These are phyloP conservation scores for Drosophila repletoides DNA, from an alignment of 1,140 invertebrate genomes.

Conservation along the genomic window DNA sequence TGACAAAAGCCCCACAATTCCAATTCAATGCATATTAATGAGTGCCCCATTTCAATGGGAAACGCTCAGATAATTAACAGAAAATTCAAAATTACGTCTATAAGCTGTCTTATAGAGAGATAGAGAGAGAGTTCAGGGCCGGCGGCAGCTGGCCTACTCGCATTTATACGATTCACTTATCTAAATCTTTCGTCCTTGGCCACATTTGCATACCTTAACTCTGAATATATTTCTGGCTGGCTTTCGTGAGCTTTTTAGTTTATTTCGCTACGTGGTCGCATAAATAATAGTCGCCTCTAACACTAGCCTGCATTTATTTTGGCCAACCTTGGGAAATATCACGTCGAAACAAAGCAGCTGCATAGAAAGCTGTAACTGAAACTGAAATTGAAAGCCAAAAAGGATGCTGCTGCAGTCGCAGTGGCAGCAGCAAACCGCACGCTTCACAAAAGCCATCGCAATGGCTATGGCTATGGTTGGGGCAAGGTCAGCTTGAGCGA, in stretches of 20 bases:
- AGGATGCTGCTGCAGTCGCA: too few relatives aligned
- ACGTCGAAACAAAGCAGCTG: constrained; percentile 48
- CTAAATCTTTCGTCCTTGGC: constrained; percentile 38
- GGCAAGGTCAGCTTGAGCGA: constrained; percentile 40
- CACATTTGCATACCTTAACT: constrained; percentile 43
- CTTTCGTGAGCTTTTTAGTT: constrained; percentile 35
- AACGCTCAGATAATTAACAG: constrained; percentile 5
- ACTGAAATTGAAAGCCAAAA: constrained; percentile 35
- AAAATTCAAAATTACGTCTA: constrained; percentile 14
- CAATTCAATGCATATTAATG: constrained; percentile 73
- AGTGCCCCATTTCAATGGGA: constrained; percentile 26
- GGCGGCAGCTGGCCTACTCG: not conserved
- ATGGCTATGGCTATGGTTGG: not conserved
- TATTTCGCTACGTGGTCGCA: constrained; percentile 43
- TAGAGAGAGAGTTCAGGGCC: not conserved
- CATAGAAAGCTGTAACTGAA: constrained; percentile 5
- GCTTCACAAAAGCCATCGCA: not conserved
- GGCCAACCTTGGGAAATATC: constrained; percentile 46
- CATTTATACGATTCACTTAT: constrained; percentile 5
- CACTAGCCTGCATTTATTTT: constrained; percentile 37
- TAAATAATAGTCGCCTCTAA: constrained; percentile 46
- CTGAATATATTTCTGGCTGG: constrained; percentile 39
- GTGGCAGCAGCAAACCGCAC: constrained; percentile 25
- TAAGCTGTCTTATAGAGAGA: not conserved
- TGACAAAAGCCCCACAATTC: constrained; percentile 26